Conservation (phyloP, 2,888 invertebrate genomes). For the Lithodes maja region DNA sequence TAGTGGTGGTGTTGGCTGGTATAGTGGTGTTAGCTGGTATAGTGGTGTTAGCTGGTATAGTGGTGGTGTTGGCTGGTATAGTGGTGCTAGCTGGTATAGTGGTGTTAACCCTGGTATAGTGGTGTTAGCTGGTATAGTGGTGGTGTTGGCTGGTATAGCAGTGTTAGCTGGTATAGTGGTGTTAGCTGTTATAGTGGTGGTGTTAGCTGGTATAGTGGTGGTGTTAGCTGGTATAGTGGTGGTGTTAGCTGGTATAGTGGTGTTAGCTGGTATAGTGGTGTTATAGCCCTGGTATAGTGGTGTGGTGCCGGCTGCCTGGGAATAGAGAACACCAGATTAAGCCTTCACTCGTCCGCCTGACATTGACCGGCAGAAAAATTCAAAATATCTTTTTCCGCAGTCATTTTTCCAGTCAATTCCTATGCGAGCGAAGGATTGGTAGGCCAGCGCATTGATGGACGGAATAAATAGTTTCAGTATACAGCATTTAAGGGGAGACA, state of each 20-base stretch:
- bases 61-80: background rate
- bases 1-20: background rate
- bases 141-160: background rate
- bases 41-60: background rate
- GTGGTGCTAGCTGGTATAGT: background rate
- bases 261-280: background rate
- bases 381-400: constrained; percentile 41
- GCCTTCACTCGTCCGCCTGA: constrained; percentile 37
- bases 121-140: background rate
- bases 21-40: background rate
- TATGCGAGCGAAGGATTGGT: constrained; percentile 39
- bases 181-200: background rate
- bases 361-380: constrained; percentile 40
- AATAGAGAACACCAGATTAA: constrained; percentile 45
- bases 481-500: background rate
- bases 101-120: background rate
- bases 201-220: background rate
- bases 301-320: constrained; percentile 9
- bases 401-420: constrained; percentile 39
- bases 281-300: background rate
- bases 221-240: background rate
- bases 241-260: background rate
- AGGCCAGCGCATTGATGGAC: constrained; percentile 35
- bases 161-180: background rate
- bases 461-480: constrained; percentile 39